phyloP scores from a whole-genome alignment of 2,888 invertebrate genomes.

The Tuberolachnus salignus region DNA sequence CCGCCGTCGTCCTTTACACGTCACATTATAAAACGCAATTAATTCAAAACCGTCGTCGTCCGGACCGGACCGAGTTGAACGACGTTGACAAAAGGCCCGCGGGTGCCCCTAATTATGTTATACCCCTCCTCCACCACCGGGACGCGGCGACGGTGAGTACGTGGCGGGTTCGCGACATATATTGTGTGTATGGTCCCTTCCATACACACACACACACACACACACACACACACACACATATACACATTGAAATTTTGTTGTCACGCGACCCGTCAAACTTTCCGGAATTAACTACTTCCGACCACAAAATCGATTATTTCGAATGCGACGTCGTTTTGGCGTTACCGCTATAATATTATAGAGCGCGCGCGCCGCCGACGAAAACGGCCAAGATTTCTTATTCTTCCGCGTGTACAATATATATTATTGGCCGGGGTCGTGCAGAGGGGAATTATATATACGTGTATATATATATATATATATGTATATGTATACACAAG shows the following conservation, averaged over 20 bases:
- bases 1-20: slow-evolving; percentile 50
- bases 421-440: not conserved
- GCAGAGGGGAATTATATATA: not conserved
- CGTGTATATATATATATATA: too few species aligned
- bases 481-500: slow-evolving; percentile 7
- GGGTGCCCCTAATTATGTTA: slow-evolving; percentile 56
- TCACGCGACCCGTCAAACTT: slow-evolving; percentile 56
- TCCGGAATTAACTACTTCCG: slow-evolving; percentile 52
- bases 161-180: not conserved
- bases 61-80: slow-evolving; percentile 48
- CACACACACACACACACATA: not conserved
- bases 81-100: slow-evolving; percentile 56
- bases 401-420: not conserved
- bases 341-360: not conserved
- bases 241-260: slow-evolving; percentile 44
- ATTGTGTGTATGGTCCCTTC: slow-evolving; percentile 25
- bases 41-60: slow-evolving; percentile 51
- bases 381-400: slow-evolving; percentile 33
- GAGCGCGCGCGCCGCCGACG: not conserved
- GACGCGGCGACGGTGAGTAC: not conserved
- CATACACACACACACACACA: not conserved
- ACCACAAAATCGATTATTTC: slow-evolving; percentile 49
- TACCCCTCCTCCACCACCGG: not conserved
- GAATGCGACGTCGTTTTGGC: slow-evolving; percentile 14
- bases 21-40: slow-evolving; percentile 56